Percentiles rank a stretch among this genome's conserved stretches.
Evolutionary conservation across 2,888 invertebrate genomes (phyloP).

Genomic region (Drosophila macrospina): DNA sequence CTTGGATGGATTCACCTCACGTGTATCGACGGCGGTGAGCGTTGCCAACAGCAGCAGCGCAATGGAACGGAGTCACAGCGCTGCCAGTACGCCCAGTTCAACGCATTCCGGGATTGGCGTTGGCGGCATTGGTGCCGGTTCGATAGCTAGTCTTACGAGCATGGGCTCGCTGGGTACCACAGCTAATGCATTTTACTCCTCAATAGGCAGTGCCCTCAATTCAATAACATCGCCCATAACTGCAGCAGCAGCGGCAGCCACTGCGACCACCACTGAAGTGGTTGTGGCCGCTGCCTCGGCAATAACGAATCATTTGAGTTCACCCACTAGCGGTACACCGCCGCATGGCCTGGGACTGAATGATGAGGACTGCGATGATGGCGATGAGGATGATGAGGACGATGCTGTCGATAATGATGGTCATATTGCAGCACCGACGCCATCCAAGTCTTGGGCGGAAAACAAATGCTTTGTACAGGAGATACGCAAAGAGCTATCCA

Average conservation of each 20-base stretch:
- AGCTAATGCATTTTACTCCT: slow-evolving; percentile 83
- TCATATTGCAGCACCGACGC: slow-evolving; percentile 75
- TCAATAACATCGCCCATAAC: slow-evolving; percentile 82
- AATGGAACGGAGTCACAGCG: slow-evolving; percentile 73
- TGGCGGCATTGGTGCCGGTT: slow-evolving; percentile 63
- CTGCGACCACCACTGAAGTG: slow-evolving; percentile 81
- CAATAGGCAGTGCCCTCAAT: slow-evolving; percentile 82
- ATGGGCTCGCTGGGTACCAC: slow-evolving; percentile 81
- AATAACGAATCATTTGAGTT: slow-evolving; percentile 82
- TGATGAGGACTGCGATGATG: slow-evolving; percentile 76
- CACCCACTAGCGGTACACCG: slow-evolving; percentile 82
- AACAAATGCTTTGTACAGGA: slow-evolving; percentile 92
- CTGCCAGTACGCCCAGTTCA: slow-evolving; percentile 80
- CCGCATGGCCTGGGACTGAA: slow-evolving; percentile 71
- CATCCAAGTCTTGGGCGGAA: slow-evolving; percentile 90
- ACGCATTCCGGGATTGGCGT: slow-evolving; percentile 63
- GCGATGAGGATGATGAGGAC: slow-evolving; percentile 76
- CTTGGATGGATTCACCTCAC: slow-evolving; percentile 82
- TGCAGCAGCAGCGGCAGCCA: slow-evolving; percentile 83
- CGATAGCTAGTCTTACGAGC: slow-evolving; percentile 80
- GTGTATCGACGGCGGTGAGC: slow-evolving; percentile 82
- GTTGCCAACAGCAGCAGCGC: slow-evolving; percentile 60
- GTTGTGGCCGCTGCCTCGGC: slow-evolving; percentile 82
- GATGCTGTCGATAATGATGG: slow-evolving; percentile 76
- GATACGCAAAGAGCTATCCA: slow-evolving; percentile 91